Base-by-base conservation (phyloP, 2,888 invertebrate species). In the Hoplodrina ambigua region DNA sequence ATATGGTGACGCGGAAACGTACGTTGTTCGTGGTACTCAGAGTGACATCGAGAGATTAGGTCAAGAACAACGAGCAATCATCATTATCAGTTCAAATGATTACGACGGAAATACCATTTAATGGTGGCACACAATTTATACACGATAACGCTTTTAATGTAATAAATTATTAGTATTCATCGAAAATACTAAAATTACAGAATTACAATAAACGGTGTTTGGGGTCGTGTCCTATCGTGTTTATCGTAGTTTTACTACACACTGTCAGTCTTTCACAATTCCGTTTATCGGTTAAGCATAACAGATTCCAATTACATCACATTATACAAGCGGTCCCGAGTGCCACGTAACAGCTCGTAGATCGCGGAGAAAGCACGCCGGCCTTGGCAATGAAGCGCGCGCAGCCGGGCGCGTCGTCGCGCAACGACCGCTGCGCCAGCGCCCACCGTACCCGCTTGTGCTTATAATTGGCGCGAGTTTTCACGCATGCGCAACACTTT, bases 401-500 rank as follows among this genome's bases (percentile, higher is more conserved):
- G 88, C 91, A 91, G 86, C 86, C 90, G 89, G 84, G 86, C 90
- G 89, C 85, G 89, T 84, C 90, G 80, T 74, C 85, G 87, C 80
- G 84, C 88, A 85, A 83, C 83, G 83, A 80, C 72, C 83, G 85
- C 85, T 78, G 76, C 82, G 84, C 82, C 78, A 72, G 84, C 86
- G 63, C 72, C 61, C 68, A 57, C 75, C 69, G 66, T 50, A 68
- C 50, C 66, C 82, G 67, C 59, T 81, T 72, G 84, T 85, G 85
- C 85, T 86, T 84, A 80, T 92, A 93, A 92, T 93, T 91, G 91
- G 89, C 91, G 90, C 91, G 89, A 93, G 92, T 94, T 95, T 94
- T 94, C 95, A 95, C 94, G 93, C 93, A 92, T 90, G 90, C 91
- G 88, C 91, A 88, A 90, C 91, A 95, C 95, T 96, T 94, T 96